Conservation (phyloP, 1,140 invertebrate genomes). For the Whitmania pigra region DNA sequence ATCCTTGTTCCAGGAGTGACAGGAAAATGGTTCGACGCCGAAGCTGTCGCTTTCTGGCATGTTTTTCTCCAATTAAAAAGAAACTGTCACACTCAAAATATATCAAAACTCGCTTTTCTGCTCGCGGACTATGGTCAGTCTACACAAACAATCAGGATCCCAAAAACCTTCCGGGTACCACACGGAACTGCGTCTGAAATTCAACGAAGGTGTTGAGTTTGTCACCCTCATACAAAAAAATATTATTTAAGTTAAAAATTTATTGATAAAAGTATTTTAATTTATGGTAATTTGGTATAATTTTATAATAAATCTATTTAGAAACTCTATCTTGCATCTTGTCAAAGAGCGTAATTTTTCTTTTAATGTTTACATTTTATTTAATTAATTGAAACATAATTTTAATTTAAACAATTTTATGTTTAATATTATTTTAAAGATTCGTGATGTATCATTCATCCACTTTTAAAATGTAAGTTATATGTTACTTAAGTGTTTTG, state of each 20-base stretch:
- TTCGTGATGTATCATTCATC: no score
- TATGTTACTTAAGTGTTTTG: no score
- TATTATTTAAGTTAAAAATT: background rate
- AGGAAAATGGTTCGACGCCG: constrained; percentile 80
- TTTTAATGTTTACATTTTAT: no score
- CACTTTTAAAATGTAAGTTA: no score
- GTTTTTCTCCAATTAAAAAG: constrained; percentile 16
- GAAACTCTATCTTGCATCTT: constrained; percentile 73
- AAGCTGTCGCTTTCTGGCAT: constrained; percentile 68
- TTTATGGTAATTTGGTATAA: background rate
- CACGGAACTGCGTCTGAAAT: background rate
- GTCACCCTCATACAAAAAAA: background rate
- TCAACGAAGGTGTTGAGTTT: background rate
- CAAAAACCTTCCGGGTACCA: background rate
- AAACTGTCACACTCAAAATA: background rate
- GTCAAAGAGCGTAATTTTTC: constrained; percentile 31
- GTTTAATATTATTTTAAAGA: no score
- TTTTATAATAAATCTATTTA: background rate
- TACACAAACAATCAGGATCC: constrained; percentile 57
- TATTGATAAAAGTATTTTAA: background rate
- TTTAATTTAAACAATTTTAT: no score
- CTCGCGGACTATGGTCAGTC: constrained; percentile 78
- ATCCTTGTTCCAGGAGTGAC: constrained; percentile 92
- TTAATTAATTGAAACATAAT: no score
- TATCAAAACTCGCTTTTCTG: background rate